Evolutionary conservation across 2,888 invertebrate species (phyloP).

Genomic region (Dyspetes luteomarginatus): DNA sequence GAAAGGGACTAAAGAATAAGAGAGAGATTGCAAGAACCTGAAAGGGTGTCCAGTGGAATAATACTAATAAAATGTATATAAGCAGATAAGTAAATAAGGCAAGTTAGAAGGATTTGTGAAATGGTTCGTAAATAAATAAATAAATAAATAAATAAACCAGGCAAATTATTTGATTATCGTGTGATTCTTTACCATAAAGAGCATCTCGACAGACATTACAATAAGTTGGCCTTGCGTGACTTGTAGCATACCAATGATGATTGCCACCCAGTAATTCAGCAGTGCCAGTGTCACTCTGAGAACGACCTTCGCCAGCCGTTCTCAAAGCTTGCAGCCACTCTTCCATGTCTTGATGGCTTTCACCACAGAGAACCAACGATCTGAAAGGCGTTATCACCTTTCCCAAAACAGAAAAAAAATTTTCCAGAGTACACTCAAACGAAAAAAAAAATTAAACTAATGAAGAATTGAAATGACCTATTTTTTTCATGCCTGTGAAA

Average conservation of each 20-base stretch:
- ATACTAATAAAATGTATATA: conserved; percentile 19
- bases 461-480: neutral
- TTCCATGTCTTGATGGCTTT: conserved; percentile 94
- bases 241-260: conserved; percentile 95
- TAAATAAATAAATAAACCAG: no score
- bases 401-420: neutral
- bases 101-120: no score
- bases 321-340: conserved; percentile 94
- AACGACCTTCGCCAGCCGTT: conserved; percentile 86
- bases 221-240: conserved; percentile 97
- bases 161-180: no score
- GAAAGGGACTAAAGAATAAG: no score
- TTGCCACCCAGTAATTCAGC: conserved; percentile 88
- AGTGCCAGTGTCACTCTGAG: conserved; percentile 85
- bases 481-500: no score
- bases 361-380: conserved; percentile 91
- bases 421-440: no score
- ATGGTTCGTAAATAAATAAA: no score
- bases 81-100: neutral
- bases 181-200: conserved; percentile 85
- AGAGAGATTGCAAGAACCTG: no score
- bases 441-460: neutral
- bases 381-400: conserved; percentile 91
- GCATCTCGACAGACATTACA: conserved; percentile 99
- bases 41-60: no score